Conservation (phyloP, 2,113 vertebrate species). For the Hucho hucho region DNA sequence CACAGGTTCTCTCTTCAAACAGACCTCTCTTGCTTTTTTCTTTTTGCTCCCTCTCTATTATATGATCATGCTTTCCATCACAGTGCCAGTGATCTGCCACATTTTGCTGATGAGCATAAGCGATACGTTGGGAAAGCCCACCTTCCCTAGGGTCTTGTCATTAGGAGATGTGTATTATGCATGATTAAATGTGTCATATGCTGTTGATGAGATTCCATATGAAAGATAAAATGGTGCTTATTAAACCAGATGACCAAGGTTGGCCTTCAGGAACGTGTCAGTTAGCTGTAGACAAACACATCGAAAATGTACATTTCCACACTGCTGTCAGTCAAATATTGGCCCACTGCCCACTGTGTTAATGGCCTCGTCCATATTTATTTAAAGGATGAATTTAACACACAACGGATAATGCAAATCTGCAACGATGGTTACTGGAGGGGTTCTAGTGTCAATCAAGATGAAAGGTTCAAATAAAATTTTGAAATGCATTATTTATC, state of each 20-base stretch:
- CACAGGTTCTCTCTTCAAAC: slow-evolving; percentile 14
- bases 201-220: neutral
- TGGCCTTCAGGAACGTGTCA: too few species aligned
- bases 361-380: slow-evolving; percentile 16
- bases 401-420: neutral
- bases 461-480: slow-evolving; percentile 37
- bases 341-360: slow-evolving; percentile 3
- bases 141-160: slow-evolving; percentile 9
- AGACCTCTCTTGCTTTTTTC: neutral
- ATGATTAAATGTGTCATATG: neutral
- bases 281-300: too few species aligned
- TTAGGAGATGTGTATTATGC: slow-evolving; percentile 15
- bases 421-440: neutral
- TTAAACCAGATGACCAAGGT: neutral
- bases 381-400: slow-evolving; percentile 6
- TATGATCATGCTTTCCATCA: neutral
- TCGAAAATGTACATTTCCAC: neutral
- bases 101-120: neutral
- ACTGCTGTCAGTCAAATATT: slow-evolving; percentile 21
- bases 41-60: neutral
- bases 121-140: slow-evolving; percentile 19
- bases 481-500: slow-evolving; percentile 46
- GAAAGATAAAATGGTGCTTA: neutral
- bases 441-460: slow-evolving; percentile 13
- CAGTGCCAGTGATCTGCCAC: neutral